Percentiles rank a stretch among this genome's conserved stretches.
Conservation (phyloP, 2,113 vertebrate genomes). For the Seriola rivoliana region DNA sequence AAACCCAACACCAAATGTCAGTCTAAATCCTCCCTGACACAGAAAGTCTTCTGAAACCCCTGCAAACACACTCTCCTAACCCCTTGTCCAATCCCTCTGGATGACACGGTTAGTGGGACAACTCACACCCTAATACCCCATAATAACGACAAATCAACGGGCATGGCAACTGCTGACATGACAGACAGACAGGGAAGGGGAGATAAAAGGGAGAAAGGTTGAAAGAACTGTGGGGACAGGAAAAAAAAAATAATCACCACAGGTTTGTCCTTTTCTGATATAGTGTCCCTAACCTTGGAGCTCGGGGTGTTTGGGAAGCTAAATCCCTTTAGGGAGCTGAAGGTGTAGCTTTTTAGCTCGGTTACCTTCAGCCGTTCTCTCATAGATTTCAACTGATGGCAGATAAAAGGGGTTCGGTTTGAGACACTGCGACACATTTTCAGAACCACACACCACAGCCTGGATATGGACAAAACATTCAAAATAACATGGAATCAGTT, state of each 20-base stretch:
- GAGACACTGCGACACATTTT: background rate
- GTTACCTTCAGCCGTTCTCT: background rate
- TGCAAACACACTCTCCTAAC: slow-evolving; percentile 63
- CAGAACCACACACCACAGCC: background rate
- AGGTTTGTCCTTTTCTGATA: slow-evolving; percentile 41
- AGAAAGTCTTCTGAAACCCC: slow-evolving; percentile 57
- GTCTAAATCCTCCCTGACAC: slow-evolving; percentile 68
- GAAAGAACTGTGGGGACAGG: slow-evolving; percentile 26
- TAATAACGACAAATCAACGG: slow-evolving; percentile 68
- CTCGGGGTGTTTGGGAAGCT: background rate
- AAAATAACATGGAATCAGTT: background rate
- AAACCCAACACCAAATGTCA: slow-evolving; percentile 57
- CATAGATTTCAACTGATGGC: background rate
- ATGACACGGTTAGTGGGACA: slow-evolving; percentile 65
- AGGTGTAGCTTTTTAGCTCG: background rate
- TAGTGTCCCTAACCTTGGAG: slow-evolving; percentile 26
- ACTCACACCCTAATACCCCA: slow-evolving; percentile 64
- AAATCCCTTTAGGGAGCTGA: slow-evolving; percentile 14
- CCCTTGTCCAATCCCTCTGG: slow-evolving; percentile 66
- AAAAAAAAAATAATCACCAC: slow-evolving; percentile 21
- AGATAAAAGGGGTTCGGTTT: background rate
- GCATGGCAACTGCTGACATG: slow-evolving; percentile 64
- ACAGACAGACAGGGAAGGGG: slow-evolving; percentile 39
- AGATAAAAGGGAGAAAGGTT: slow-evolving; percentile 52
- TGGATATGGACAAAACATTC: background rate